Evolutionary conservation across 2,797 vertebrate genomes (phyloP), one percentile per base, ranked within the genome.

Genomic region (Phrynocephalus guinanensis): DNA sequence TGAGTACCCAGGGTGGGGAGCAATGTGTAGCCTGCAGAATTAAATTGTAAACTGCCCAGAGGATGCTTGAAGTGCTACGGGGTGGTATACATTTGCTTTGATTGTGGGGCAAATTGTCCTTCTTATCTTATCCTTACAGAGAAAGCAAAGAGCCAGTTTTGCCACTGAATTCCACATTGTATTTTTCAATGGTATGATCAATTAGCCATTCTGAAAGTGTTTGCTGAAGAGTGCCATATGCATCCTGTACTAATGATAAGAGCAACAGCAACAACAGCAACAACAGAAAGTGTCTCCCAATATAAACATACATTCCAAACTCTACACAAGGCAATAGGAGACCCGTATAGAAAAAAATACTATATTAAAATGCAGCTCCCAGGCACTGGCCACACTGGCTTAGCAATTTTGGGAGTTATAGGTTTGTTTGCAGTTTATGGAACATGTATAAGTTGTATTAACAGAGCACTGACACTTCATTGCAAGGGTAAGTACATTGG

Each of bases 81-180:
- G 38, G 38, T 44, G 38, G 38, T 5, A 44, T 44, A 44, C 5
- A 44, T 44, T 44, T 44, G 38, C 38, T 44, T 44, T 44, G 38
- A 77, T 50, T 79, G 30, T 71, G 33, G 68, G 75, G 76, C 81
- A 83, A 79, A 60, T 70, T 78, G 73, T 50, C 52, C 50, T 86
- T 78, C 78, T 89, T 63, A 89, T 89, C 50, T 9, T 13, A 30
- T 26, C 3, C 28, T 66, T 11, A 72, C 38, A 9, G 72, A 52
- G 77, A 60, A 18, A 33, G 60, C 28, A 75, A 79, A 26, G 28
- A 70, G 72, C 48, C 56, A 84, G 30, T 8, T n/a, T 44, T 73
- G 77, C 38, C 52, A 75, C 28, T 26, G 30, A 88, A n/a, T 67
- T 84, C 68, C 60, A 80, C 86, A 79, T 80, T 84, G 85, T 81